Base-by-base conservation (phyloP, 2,888 invertebrate species). In the Xanthia icteritia region DNA sequence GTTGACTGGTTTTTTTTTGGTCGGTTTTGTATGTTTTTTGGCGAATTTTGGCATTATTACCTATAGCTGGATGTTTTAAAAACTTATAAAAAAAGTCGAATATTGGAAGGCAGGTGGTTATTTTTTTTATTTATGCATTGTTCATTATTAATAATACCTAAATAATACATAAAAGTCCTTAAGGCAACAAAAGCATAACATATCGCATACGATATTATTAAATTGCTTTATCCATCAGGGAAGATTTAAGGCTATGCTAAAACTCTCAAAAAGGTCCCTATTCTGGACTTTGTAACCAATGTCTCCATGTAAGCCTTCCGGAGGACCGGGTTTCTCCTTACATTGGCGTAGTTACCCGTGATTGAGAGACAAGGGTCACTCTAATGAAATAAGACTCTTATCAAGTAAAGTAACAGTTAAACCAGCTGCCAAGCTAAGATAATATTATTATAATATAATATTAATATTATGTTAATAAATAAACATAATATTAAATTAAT, bases 261-360 rank as follows among this genome's bases (percentile, higher is more conserved):
- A 5, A n/a, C 17, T n/a, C 36, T 15, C 11, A 36, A 66, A 67
- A 51, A 6, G 27, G 51, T n/a, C 13, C 13, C 0, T 20, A 56
- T 31, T 15, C 17, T 36, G 56, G 27, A 27, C 8, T 5, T 42
- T 51, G 23, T 51, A 51, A 65, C 54, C 15, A 20, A 39, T 36
- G 48, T 56, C 15, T 23, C 9, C 54, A 27, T 48, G 48, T 56
- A 81, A 69, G n/a, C 31, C 42, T 68, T 48, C 54, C 23, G 0
- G 70, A 75, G 69, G 51, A 48, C 60, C 11, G 27, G 60, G 75
- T 75, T 60, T 80, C 74, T 65, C 31, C 69, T 81, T 66, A 70
- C 81, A 58, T 81, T 56, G 39, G 20, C 66, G 20, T 70, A 76
- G 66, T 81, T 76, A 70, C 36, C 61, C 66, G 36, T 75, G 81